These are phyloP conservation scores for Hypercompe scribonia DNA, from an alignment of 2,888 invertebrate genomes.

Conservation along the genomic window DNA sequence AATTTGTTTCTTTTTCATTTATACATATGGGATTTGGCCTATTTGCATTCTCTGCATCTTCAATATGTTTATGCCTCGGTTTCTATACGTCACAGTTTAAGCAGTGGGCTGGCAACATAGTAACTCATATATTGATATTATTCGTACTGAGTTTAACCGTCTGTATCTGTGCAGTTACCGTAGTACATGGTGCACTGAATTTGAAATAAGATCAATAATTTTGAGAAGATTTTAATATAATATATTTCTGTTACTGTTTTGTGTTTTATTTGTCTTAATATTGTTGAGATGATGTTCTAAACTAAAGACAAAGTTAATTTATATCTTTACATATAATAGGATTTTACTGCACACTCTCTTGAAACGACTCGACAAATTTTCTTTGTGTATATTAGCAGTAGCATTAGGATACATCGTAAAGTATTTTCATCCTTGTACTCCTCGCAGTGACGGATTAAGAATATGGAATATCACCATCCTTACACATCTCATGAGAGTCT, in stretches of 20 bases:
- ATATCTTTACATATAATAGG: background rate
- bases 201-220: background rate
- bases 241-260: background rate
- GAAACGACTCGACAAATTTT: no score
- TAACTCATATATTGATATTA: constrained; percentile 48
- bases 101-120: constrained; percentile 48
- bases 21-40: constrained; percentile 62
- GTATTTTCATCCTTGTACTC: no score
- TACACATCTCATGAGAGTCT: no score
- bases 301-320: background rate
- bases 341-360: no score
- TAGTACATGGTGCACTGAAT: constrained; percentile 58
- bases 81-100: constrained; percentile 50
- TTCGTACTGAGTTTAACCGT: constrained; percentile 60
- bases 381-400: no score
- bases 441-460: no score
- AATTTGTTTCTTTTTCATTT: background rate
- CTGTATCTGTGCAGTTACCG: constrained; percentile 53
- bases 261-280: background rate
- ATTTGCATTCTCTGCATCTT: constrained; percentile 59
- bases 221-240: background rate
- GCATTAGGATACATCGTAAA: no score
- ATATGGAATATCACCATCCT: no score
- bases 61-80: constrained; percentile 58
- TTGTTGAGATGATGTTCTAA: background rate